These are phyloP conservation scores for Amphimedon queenslandica DNA, from an alignment of 37 sponge, comb jelly and placozoan genomes.

Conservation along the genomic window DNA sequence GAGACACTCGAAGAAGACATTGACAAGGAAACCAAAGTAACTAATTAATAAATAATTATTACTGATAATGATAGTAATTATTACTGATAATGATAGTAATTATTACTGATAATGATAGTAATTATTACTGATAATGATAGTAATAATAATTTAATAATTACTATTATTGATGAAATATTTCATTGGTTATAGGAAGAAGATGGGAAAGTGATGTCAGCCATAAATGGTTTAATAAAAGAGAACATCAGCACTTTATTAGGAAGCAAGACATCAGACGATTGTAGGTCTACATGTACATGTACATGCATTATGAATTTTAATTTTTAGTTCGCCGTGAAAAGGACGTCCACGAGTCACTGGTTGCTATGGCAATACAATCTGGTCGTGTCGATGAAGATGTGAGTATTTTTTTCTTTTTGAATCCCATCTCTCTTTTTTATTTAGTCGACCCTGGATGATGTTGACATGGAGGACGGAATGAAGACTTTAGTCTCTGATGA, in stretches of 20 bases:
- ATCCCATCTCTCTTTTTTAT: conserved; percentile 3
- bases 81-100: too few relatives aligned
- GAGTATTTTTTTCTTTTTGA: conserved; percentile 7
- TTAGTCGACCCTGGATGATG: conserved; percentile 54
- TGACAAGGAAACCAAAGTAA: conserved; percentile 51
- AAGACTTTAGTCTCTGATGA: conserved; percentile 81
- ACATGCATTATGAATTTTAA: neutral
- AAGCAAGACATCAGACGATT: conserved; percentile 34
- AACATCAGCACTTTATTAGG: conserved; percentile 43
- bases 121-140: too few relatives aligned
- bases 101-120: neutral
- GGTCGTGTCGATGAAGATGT: conserved; percentile 77
- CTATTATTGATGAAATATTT: too few relatives aligned
- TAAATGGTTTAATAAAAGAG: conserved; percentile 61
- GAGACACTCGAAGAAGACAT: conserved; percentile 46
- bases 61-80: neutral
- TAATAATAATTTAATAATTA: neutral
- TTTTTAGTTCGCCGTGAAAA: conserved; percentile 47
- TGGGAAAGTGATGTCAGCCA: conserved; percentile 19
- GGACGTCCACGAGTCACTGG: conserved; percentile 70
- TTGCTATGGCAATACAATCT: conserved; percentile 76
- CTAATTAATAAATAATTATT: neutral
- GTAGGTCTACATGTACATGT: conserved; percentile 6
- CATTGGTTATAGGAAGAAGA: conserved; percentile 57
- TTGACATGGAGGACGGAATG: conserved; percentile 86